Evolutionary conservation across 2,888 invertebrate genomes (phyloP).

Genomic region (Empis stercorea): DNA sequence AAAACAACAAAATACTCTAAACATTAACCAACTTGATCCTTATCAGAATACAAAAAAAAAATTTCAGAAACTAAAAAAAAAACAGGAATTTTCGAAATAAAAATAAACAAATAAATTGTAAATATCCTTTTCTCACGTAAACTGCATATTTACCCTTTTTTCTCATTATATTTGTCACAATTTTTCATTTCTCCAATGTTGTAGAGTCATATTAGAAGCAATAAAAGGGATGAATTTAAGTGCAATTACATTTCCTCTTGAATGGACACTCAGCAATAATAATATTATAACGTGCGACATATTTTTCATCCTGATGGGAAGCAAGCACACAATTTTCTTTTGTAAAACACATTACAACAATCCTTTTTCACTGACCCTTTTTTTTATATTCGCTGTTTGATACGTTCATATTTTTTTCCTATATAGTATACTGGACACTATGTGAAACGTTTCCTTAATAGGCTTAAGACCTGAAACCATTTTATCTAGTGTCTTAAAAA

Average conservation of each 20-base stretch:
- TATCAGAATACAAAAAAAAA: too few relatives aligned
- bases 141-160: not conserved
- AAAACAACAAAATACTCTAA: too few relatives aligned
- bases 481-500: too few relatives aligned
- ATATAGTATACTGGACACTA: not conserved
- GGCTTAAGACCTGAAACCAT: not conserved
- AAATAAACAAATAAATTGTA: not conserved
- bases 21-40: too few relatives aligned
- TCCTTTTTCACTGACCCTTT: not conserved
- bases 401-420: too few relatives aligned
- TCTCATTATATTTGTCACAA: not conserved
- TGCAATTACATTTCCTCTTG: conserved; percentile 1
- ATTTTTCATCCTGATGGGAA: not conserved
- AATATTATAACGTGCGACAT: conserved; percentile 1
- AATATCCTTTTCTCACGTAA: not conserved
- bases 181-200: too few relatives aligned
- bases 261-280: not conserved
- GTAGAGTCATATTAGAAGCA: too few relatives aligned
- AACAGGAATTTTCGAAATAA: not conserved
- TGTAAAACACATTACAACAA: not conserved
- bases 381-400: not conserved
- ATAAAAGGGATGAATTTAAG: not conserved
- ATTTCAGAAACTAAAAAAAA: too few relatives aligned
- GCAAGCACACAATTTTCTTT: too few relatives aligned
- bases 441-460: not conserved